Conservation (phyloP, 2,113 vertebrate species). For the Grallaria varia region DNA sequence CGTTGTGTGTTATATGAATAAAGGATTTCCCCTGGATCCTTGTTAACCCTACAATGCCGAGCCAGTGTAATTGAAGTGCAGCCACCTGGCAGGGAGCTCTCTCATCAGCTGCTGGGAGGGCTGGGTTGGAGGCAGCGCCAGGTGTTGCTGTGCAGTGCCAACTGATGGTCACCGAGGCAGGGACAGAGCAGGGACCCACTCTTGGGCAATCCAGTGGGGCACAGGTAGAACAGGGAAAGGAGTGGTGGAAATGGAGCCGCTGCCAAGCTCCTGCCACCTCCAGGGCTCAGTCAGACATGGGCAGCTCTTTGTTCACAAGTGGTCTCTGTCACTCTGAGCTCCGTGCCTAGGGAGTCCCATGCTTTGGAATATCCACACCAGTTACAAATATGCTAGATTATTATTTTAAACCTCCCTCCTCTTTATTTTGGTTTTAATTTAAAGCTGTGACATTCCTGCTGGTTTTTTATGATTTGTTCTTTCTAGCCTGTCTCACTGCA, state of each 20-base stretch:
- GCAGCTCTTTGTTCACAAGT: accelerated
- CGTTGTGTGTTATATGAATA: conserved; percentile 71
- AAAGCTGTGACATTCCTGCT: background rate
- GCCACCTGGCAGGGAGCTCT: conserved; percentile 90
- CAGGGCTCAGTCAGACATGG: accelerated
- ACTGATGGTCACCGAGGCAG: conserved; percentile 83
- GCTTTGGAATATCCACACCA: background rate
- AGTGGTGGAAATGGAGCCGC: background rate
- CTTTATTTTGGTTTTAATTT: background rate
- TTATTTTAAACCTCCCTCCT: background rate
- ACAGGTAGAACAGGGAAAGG: background rate
- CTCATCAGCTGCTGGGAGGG: conserved; percentile 88
- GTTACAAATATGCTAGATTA: background rate
- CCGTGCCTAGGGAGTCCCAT: accelerated
- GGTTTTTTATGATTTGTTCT: background rate
- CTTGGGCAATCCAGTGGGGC: background rate
- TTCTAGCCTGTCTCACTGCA: background rate
- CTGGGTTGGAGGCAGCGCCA: conserved; percentile 27
- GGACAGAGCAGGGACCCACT: background rate
- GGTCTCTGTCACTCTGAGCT: background rate
- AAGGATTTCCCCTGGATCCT: conserved; percentile 75
- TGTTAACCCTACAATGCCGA: conserved; percentile 87
- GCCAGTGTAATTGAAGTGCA: conserved; percentile 87
- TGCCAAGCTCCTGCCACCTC: accelerated
- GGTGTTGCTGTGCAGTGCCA: conserved; percentile 38